Evolutionary conservation across 2,797 vertebrate genomes (phyloP).

Genomic region (Sebastes dallii): DNA sequence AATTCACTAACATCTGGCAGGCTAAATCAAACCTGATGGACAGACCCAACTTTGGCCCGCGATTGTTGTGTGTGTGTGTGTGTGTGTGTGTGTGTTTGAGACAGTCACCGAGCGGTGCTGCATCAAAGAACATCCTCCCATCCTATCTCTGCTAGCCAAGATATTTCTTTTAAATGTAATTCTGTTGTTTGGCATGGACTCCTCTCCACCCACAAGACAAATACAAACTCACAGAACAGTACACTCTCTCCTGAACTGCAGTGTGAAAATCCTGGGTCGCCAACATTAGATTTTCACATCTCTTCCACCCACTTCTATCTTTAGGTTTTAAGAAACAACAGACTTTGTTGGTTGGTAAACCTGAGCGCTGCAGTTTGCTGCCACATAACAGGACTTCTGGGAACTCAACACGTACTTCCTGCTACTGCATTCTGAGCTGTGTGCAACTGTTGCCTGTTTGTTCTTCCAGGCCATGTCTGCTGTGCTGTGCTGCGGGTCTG

Average conservation of each 20-base stretch:
- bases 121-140: not conserved
- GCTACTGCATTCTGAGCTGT: not conserved
- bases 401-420: not conserved
- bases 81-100: too few relatives aligned
- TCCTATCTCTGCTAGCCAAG: not conserved
- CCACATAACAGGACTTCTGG: not conserved
- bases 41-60: too few relatives aligned
- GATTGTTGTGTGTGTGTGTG: too few relatives aligned
- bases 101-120: not conserved
- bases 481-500: slow-evolving; percentile 96
- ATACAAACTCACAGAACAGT: not conserved
- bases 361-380: not conserved
- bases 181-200: not conserved
- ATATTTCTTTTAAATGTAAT: not conserved
- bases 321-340: not conserved
- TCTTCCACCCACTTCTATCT: not conserved
- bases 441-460: slow-evolving; percentile 34
- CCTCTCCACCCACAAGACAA: slow-evolving; percentile 3
- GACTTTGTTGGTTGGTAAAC: not conserved
- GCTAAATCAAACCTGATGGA: too few relatives aligned
- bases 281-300: not conserved
- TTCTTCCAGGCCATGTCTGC: slow-evolving; percentile 94
- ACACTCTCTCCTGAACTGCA: not conserved
- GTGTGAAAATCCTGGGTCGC: not conserved
- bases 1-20: too few relatives aligned